These are phyloP conservation scores for Bombus terrestris DNA, from an alignment of 1,140 invertebrate genomes.

Conservation along the genomic window DNA sequence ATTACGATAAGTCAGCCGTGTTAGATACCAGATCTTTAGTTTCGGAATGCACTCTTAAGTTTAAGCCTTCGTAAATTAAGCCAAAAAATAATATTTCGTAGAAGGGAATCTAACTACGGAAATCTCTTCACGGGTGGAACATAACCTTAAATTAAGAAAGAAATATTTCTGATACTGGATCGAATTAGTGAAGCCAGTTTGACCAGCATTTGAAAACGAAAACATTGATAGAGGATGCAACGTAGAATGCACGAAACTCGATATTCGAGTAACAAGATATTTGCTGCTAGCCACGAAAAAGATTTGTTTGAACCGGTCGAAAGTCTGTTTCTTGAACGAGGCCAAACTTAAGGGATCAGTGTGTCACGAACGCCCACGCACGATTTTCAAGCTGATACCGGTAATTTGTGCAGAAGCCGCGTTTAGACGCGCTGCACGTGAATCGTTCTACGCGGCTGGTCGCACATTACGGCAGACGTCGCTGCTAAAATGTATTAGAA, in stretches of 20 bases:
- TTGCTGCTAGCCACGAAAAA: not conserved
- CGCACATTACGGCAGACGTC: constrained; percentile 44
- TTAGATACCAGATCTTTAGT: not conserved
- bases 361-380: constrained; percentile 44
- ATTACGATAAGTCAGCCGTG: not conserved
- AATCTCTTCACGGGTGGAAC: not conserved
- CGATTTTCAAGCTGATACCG: constrained; percentile 32
- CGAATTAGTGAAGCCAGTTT: not conserved
- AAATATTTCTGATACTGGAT: not conserved
- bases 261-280: constrained; percentile 5
- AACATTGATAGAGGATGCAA: not conserved
- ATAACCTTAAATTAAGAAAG: not conserved
- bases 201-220: not conserved
- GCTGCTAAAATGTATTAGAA: constrained; percentile 44
- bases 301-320: constrained; percentile 19
- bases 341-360: constrained; percentile 44
- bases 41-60: no score
- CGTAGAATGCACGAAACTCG: constrained; percentile 12
- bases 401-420: constrained; percentile 13
- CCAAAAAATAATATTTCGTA: not conserved
- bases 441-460: constrained; percentile 31
- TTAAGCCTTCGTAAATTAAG: no score
- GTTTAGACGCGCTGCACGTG: constrained; percentile 39
- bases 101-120: not conserved
- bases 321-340: constrained; percentile 36